Evolutionary conservation across 2,888 invertebrate genomes (phyloP).

Genomic region (Zhuqinia jingwanae): DNA sequence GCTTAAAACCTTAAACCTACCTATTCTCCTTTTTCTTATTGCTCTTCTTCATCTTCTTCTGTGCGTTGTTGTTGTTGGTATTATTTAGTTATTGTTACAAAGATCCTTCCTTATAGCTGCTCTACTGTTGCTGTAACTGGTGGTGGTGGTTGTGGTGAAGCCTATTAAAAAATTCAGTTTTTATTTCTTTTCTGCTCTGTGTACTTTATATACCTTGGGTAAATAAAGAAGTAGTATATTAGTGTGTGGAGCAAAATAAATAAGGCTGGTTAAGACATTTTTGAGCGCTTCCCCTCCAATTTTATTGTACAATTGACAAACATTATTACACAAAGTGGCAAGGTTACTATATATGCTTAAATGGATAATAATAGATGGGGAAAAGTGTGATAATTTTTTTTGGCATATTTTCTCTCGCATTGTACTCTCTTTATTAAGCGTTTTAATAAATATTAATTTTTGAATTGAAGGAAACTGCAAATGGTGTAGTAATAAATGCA

Average conservation of each 20-base stretch:
- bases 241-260: too few relatives aligned
- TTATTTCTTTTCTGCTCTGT: conserved; percentile 27
- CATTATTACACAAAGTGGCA: conserved; percentile 27
- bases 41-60: conserved; percentile 13
- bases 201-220: too few relatives aligned
- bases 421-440: too few relatives aligned
- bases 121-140: not conserved
- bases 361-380: too few relatives aligned
- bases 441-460: too few relatives aligned
- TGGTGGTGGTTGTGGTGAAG: not conserved
- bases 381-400: too few relatives aligned
- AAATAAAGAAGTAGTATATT: too few relatives aligned
- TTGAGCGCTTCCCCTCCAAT: not conserved
- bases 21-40: conserved; percentile 34
- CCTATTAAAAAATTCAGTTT: conserved; percentile 44
- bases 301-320: conserved; percentile 34
- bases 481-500: too few relatives aligned
- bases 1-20: conserved; percentile 44
- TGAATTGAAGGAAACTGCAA: too few relatives aligned
- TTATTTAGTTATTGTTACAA: too few relatives aligned
- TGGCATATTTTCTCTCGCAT: too few relatives aligned
- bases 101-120: not conserved
- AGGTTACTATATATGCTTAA: not conserved
- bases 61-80: not conserved
- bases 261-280: conserved; percentile 1